A percentile compares a stretch with the other conserved stretches of the same genome.
These are phyloP conservation scores for Papilio polytes DNA, from an alignment of 1,140 invertebrate genomes.

Conservation along the genomic window DNA sequence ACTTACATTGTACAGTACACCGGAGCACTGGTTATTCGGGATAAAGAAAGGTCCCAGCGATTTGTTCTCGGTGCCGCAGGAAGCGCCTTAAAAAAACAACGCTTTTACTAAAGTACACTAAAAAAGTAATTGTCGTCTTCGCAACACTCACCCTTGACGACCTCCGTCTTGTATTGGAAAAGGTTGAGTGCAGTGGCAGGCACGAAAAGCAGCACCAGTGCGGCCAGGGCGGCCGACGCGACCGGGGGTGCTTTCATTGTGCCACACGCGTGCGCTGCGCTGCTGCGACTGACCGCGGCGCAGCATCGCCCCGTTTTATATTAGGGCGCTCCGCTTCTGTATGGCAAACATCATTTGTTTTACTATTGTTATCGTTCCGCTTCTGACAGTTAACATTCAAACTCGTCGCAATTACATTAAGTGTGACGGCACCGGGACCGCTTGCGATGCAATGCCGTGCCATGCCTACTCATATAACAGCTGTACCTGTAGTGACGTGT, in stretches of 20 bases:
- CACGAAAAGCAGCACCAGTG: background rate
- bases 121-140: background rate
- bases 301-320: background rate
- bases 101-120: background rate
- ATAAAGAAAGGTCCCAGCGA: slow-evolving; percentile 23
- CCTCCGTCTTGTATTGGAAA: slow-evolving; percentile 26
- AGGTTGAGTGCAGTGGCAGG: background rate
- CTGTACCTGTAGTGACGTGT: too few relatives aligned
- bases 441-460: background rate
- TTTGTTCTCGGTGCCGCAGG: slow-evolving; percentile 15
- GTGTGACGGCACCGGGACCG: background rate
- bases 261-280: background rate
- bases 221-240: background rate
- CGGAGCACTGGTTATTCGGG: slow-evolving; percentile 26
- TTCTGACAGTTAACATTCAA: slow-evolving; percentile 14
- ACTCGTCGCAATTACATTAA: background rate
- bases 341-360: slow-evolving; percentile 17
- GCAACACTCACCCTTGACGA: slow-evolving; percentile 15
- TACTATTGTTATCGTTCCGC: slow-evolving; percentile 30
- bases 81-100: slow-evolving; percentile 1
- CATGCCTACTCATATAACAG: too few relatives aligned
- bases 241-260: background rate
- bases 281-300: background rate
- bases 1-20: slow-evolving; percentile 31
- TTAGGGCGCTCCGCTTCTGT: background rate